Base-by-base conservation (phyloP, 2,113 vertebrate genomes). In the Gallinago undulata region DNA sequence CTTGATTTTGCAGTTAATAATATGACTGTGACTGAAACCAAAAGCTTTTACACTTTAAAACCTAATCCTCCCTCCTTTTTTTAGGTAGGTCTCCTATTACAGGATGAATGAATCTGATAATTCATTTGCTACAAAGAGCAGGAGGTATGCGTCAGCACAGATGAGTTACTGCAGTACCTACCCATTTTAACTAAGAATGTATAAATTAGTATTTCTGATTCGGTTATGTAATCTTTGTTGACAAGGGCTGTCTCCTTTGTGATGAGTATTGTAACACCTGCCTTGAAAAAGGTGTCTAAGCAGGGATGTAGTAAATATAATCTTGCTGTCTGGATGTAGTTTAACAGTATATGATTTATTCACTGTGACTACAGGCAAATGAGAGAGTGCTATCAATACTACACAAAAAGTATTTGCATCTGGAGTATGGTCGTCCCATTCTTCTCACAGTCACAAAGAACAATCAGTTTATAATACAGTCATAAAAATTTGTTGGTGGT, bases 1-100 rank as follows among this genome's bases (percentile, higher is more conserved):
- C 67, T 95, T 94, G 84, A 79, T 35, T 89, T 91, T 85, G 22
- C 53, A 85, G 84, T 69, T 75, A 84, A 87, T 87, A 77, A 68
- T 30, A 31, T 23, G 47, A 23, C n/a, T 59, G 84, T 23, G 30
- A 62, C 45, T 37, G 78, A 83, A 64, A 83, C 7, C 48, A 82
- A 57, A 75, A 60, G 39, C 7, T 16, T 75, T 9, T 33, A 17
- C 9, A 63, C 56, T 75, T 90, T 81, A 60, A 91, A 70, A 19
- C 60, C 41, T 72, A 57, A 73, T 53, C 18, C 19, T 31, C 68
- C 13, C 28, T 93, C 53, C 19, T n/a, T 39, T 48, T 48, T 74
- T 81, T 45, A 57, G 45, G 48, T 14, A 27, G 13, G 19, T 69
- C 24, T 94, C 48, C 48, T 81, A 6, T 41, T 66, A 53, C 11